These are phyloP conservation scores for Cryptotermes secundus DNA, from an alignment of 1,140 invertebrate species.

Conservation along the genomic window DNA sequence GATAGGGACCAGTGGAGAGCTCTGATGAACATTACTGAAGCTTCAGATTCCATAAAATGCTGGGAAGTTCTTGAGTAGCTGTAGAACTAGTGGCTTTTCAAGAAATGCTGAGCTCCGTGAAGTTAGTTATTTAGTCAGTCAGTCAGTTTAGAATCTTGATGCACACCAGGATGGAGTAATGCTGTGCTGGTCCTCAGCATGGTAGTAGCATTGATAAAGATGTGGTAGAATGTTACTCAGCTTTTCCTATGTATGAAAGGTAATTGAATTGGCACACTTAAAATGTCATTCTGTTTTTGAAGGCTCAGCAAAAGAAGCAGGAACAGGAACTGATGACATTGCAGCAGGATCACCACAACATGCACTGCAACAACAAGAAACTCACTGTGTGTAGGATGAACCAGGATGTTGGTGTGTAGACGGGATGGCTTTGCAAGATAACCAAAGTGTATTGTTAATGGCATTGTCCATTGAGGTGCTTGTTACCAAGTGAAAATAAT, in stretches of 20 bases:
- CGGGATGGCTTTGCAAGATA: not conserved
- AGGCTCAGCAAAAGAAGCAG: slow-evolving; percentile 50
- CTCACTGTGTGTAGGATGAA: slow-evolving; percentile 7
- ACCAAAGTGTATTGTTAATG: not conserved
- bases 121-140: no score
- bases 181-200: no score
- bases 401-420: slow-evolving; percentile 22
- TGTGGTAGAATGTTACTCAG: no score
- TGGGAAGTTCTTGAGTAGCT: no score
- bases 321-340: slow-evolving; percentile 48
- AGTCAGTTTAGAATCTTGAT: no score
- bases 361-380: slow-evolving; percentile 39
- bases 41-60: no score
- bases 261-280: slow-evolving; percentile 22
- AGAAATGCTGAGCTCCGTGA: no score
- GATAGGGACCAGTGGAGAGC: no score
- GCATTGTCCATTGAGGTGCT: not conserved
- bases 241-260: not conserved
- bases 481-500: not conserved
- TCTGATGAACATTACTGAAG: no score
- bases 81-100: no score
- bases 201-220: no score
- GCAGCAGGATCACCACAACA: slow-evolving; percentile 48
- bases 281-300: slow-evolving; percentile 32
- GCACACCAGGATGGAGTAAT: no score